Base-by-base conservation (phyloP, 1,140 invertebrate genomes). In the Heliconius hewitsoni region DNA sequence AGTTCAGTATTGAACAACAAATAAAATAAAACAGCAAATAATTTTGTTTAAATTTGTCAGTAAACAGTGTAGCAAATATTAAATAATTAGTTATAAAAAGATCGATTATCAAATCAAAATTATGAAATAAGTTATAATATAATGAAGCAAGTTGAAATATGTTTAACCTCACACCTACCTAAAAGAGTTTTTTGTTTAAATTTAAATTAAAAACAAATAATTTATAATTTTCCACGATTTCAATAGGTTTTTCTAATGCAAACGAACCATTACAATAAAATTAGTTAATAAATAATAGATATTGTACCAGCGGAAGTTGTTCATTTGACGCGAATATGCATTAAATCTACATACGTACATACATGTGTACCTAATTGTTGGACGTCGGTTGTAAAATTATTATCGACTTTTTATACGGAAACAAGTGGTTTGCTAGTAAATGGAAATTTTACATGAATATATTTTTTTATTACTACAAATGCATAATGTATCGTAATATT, bases 241-340 rank as follows among this genome's bases (percentile, higher is more conserved):
- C 27, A 16, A 66, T 13, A 66, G 8, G 9, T 11, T 9, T 16
- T 66, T 66, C 60, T 66, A 66, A 66, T 66, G 60, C 27, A 66
- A 66, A 66, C 27, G 27, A 30, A 66, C 60, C 27, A 30, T 30
- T 11, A 3, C 23, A 52, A 77, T 13, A 80, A 77, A 60, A 70
- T 74, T 73, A 57, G 46, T 76, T 74, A 71, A 74, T 77, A 77
- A 73, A 81, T 77, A 74, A 60, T 52, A 52, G 46, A 72, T 72
- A 77, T 77, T 77, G 74, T 52, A 75, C 13, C 78, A 75, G 74
- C 80, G 76, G 76, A 81, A 81, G 80, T 74, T 55, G 77, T 81
- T 66, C 50, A 78, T 81, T 81, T 78, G 80, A 78, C 72, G 76
- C 80, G 73, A 81, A 81, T 81, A 81, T 81, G 75, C 73, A 81